phyloP scores from a whole-genome alignment of 30 jellyfish, hydroid and myxozoan genomes.

The Aurelia sp. region DNA sequence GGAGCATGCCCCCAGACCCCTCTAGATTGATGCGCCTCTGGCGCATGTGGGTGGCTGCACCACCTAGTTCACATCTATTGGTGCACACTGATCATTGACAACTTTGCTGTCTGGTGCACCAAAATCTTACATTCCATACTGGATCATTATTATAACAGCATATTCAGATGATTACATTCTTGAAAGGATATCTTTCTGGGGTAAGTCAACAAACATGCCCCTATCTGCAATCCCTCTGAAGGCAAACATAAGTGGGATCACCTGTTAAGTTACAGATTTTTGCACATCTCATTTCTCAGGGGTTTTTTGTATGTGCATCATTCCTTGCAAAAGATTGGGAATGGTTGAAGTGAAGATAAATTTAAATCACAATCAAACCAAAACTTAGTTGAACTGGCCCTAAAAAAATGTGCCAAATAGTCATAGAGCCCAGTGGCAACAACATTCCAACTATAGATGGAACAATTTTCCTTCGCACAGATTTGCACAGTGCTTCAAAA shows the following conservation, averaged over 20 bases:
- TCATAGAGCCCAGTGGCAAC: too few relatives aligned
- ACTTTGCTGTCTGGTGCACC: too few relatives aligned
- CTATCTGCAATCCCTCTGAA: too few relatives aligned
- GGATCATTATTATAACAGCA: not conserved
- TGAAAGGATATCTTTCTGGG: not conserved
- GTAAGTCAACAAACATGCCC: too few relatives aligned
- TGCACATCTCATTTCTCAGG: not conserved
- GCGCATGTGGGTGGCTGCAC: too few relatives aligned
- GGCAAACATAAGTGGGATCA: too few relatives aligned
- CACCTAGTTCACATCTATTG: too few relatives aligned
- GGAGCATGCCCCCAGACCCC: too few relatives aligned
- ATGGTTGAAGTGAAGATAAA: not conserved
- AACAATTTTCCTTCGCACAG: too few relatives aligned
- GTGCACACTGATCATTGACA: too few relatives aligned
- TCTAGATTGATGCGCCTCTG: too few relatives aligned
- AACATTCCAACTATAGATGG: not conserved
- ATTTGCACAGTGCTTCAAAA: conserved; percentile 11
- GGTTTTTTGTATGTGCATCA: not conserved
- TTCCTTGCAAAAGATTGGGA: not conserved
- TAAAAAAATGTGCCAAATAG: not conserved
- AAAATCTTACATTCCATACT: too few relatives aligned
- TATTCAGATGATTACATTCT: not conserved
- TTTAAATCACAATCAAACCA: not conserved
- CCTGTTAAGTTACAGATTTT: not conserved
- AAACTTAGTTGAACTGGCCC: not conserved